Conservation (phyloP, 2,797 vertebrate genomes). For the Dryobates pubescens region DNA sequence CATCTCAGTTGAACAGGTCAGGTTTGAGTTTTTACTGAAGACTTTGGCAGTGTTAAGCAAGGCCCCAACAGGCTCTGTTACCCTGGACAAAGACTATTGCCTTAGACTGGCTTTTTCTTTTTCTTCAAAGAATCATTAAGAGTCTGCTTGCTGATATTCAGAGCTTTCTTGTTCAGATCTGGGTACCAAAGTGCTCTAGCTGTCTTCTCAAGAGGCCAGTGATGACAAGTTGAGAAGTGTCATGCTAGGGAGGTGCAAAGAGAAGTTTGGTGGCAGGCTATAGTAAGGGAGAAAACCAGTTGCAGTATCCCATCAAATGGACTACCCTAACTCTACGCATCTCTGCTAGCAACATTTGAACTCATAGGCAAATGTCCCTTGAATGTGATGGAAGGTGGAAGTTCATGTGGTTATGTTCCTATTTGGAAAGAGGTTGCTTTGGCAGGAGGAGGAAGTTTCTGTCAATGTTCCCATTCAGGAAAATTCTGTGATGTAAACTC, state of each 20-base stretch:
- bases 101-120: not conserved
- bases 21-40: not conserved
- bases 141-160: not conserved
- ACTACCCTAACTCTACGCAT: not conserved
- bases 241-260: not conserved
- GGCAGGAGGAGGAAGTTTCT: slow-evolving; percentile 1
- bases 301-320: not conserved
- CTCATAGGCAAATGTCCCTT: not conserved
- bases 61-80: not conserved
- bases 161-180: not conserved
- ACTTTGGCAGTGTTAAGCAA: not conserved
- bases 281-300: not conserved
- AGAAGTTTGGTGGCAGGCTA: not conserved
- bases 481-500: not conserved
- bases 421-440: not conserved
- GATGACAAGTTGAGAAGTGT: not conserved
- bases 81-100: not conserved
- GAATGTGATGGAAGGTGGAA: not conserved
- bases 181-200: not conserved
- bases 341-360: not conserved
- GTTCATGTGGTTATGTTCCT: not conserved
- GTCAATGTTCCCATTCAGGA: not conserved
- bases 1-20: not conserved
- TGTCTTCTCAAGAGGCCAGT: not conserved
- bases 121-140: not conserved